Evolutionary conservation across 1,140 invertebrate species (phyloP).

Genomic region (Heliconius hermathena): DNA sequence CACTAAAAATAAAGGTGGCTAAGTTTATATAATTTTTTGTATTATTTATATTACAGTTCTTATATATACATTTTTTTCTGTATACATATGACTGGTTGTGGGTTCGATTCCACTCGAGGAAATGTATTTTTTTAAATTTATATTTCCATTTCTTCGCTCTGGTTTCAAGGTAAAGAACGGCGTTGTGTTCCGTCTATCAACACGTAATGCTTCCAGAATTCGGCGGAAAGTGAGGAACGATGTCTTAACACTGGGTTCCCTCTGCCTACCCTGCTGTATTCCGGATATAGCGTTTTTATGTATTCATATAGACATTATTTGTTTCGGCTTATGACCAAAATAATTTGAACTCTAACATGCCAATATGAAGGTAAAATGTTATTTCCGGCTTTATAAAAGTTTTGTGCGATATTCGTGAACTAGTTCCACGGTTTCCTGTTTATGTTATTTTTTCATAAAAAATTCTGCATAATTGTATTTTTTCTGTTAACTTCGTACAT

Average conservation of each 20-base stretch:
- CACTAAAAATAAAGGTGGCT: too few species aligned
- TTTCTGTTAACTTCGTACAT: background rate
- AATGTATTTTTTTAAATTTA: background rate
- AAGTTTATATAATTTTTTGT: too few species aligned
- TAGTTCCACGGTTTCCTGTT: conserved; percentile 7
- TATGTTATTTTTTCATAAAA: conserved; percentile 8
- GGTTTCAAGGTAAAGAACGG: background rate
- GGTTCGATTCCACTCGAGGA: too few species aligned
- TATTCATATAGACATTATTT: background rate
- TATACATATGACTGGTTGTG: too few species aligned
- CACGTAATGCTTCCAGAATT: background rate
- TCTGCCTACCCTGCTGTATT: background rate
- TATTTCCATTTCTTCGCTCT: background rate
- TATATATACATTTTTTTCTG: too few species aligned
- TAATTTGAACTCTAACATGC: background rate
- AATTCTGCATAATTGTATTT: conserved; percentile 3
- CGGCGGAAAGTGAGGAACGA: background rate
- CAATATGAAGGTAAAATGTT: background rate
- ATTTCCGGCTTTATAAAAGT: background rate
- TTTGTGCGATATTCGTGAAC: conserved; percentile 11
- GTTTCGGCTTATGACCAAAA: background rate
- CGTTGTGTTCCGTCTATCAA: background rate
- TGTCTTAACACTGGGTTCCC: too few species aligned
- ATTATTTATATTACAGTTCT: too few species aligned
- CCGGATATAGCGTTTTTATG: background rate